A percentile compares a stretch with the other conserved stretches of the same genome.
Evolutionary conservation across 1,140 invertebrate species (phyloP).

Genomic region (Brachionus rubens): DNA sequence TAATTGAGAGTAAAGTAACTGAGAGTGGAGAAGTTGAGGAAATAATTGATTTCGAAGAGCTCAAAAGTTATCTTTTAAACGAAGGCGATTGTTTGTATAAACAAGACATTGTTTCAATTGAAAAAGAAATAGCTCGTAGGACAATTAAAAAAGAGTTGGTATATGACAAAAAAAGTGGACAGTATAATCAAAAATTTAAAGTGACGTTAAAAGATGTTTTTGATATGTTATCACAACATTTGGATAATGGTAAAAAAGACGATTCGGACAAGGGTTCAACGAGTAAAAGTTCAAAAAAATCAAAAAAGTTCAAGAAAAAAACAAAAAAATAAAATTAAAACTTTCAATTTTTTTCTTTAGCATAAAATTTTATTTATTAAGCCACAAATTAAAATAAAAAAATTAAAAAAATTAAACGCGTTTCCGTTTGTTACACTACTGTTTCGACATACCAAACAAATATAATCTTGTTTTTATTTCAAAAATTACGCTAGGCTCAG

Average conservation of each 20-base stretch:
- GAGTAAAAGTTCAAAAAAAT: too few species aligned
- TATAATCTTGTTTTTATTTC: too few species aligned
- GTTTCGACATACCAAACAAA: too few species aligned
- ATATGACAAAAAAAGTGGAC: neutral
- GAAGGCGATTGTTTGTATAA: slow-evolving; percentile 7
- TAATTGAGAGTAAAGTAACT: neutral
- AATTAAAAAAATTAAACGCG: too few species aligned
- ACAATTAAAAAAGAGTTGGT: neutral
- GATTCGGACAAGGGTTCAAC: too few species aligned
- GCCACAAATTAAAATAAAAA: too few species aligned
- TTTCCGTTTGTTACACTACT: too few species aligned
- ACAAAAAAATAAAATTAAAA: too few species aligned
- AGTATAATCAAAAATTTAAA: neutral
- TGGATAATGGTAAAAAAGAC: slow-evolving; percentile 5
- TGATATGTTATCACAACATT: neutral
- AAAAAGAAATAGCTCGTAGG: neutral
- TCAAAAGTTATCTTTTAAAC: neutral
- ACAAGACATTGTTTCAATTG: neutral
- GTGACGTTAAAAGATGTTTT: neutral
- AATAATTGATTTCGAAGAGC: neutral
- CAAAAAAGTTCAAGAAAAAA: too few species aligned
- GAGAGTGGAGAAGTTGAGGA: neutral
- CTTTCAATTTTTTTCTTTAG: too few species aligned
- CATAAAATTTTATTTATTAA: too few species aligned
- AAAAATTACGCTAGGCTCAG: too few species aligned